These are phyloP conservation scores for Sebastes cheni DNA, from an alignment of 2,797 vertebrate species.

Conservation along the genomic window DNA sequence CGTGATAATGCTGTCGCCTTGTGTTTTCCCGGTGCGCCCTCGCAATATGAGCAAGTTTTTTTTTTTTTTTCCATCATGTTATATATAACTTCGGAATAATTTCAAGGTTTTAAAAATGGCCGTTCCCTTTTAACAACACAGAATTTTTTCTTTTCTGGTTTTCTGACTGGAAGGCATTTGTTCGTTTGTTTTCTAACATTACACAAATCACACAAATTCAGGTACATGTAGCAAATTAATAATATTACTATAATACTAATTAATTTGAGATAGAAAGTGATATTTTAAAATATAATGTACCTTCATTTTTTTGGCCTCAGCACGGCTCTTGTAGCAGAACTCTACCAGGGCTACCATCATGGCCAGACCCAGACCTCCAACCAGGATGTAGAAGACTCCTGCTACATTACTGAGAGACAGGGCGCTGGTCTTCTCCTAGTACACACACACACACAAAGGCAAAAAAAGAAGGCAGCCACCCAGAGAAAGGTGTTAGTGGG, in stretches of 20 bases:
- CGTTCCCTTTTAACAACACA: background rate
- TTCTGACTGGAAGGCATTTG: background rate
- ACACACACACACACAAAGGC: constrained; percentile 20
- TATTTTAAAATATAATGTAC: constrained; percentile 24
- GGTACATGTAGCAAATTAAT: background rate
- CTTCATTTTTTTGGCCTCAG: constrained; percentile 97
- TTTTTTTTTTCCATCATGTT: too few relatives aligned
- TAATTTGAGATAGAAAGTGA: background rate
- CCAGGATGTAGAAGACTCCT: constrained; percentile 98
- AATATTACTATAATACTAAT: background rate
- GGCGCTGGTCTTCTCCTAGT: constrained; percentile 97
- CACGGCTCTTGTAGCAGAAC: constrained; percentile 98
- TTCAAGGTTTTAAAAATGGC: too few relatives aligned
- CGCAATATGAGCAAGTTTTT: too few relatives aligned
- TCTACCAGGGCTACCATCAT: constrained; percentile 99
- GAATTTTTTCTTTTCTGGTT: background rate
- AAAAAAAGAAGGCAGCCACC: constrained; percentile 4
- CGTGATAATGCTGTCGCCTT: too few relatives aligned
- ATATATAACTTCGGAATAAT: too few relatives aligned
- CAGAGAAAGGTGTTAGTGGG: constrained; percentile 17
- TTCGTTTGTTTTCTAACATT: background rate
- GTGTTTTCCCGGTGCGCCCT: too few relatives aligned
- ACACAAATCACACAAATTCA: background rate
- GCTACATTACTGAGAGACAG: constrained; percentile 97
- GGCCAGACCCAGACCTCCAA: constrained; percentile 95